Base-by-base conservation (phyloP, 2,888 invertebrate genomes). In the Magallana nippona region DNA sequence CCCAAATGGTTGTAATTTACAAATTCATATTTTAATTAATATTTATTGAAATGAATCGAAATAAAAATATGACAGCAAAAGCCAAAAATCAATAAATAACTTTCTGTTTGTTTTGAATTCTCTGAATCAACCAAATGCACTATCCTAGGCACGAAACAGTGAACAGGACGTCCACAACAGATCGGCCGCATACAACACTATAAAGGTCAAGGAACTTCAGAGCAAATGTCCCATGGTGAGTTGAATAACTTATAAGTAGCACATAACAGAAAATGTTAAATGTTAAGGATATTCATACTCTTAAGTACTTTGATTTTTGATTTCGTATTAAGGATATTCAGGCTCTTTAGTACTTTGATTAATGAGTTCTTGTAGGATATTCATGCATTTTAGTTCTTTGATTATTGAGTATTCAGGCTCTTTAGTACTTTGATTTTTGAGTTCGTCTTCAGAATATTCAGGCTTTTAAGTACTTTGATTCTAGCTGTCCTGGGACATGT, bases 141-240 rank as follows among this genome's bases (percentile, higher is more conserved):
- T 55, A n/a, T 89, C 87, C 17, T 86, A 92, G 92, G 89, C 90
- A 10, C 85, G 89, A 60, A 87, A 87, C 19, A 90, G 89, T 56
- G 88, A 87, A 27, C 86, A 86, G 22, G 89, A 90, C 60, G 82
- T 86, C 15, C 90, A 90, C 60, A 89, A 91, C 84, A 83, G 90
- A 80, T 87, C 89, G 22, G 85, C 86, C 15, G 86, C 89, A n/a
- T 92, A 89, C 85, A 91, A 91, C 58, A 86, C 87, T 0, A 87
- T 89, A 85, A 86, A 83, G 1, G 84, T 91, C 11, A 86, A 83
- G 15, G 86, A 87, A 13, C 83, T 92, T 27, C 88, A 90, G 44
- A 63, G 63, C 19, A 89, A 90, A 57, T 92, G 89, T 81, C 81
- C 85, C 22, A 85, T 90, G 90, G 92, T 92, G 87, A 86, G 90